phyloP scores from a whole-genome alignment of 2,888 invertebrate genomes.

The Sturmia bella region DNA sequence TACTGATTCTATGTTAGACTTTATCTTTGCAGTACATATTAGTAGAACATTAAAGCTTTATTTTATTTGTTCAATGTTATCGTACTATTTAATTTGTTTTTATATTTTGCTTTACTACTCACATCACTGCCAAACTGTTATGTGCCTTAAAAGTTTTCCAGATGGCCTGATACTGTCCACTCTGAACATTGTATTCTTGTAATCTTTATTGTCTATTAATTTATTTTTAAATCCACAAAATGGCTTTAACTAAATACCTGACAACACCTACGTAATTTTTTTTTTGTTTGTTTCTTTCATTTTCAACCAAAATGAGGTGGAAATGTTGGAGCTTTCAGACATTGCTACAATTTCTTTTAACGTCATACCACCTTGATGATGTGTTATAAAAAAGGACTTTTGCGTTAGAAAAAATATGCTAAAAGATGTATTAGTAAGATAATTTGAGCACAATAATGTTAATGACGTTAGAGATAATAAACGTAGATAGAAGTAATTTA shows the following conservation, averaged over 20 bases:
- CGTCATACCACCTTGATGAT: neutral
- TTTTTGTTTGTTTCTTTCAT: neutral
- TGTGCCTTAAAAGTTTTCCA: neutral
- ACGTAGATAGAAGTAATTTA: constrained; percentile 34
- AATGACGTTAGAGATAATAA: constrained; percentile 53
- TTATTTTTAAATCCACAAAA: constrained; percentile 43
- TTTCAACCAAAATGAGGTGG: constrained; percentile 4
- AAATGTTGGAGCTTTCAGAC: neutral
- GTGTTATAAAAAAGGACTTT: neutral
- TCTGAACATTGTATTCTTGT: neutral
- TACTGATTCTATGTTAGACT: too few species aligned
- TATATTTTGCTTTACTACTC: too few species aligned
- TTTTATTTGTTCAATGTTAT: too few species aligned
- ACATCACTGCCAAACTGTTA: too few species aligned
- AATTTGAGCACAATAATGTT: constrained; percentile 35
- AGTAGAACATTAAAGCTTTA: too few species aligned
- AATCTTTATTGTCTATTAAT: constrained; percentile 54
- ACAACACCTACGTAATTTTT: constrained; percentile 39
- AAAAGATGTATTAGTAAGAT: constrained; percentile 39
- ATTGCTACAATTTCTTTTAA: neutral
- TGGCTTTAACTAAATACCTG: constrained; percentile 52
- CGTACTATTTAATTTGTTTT: too few species aligned
- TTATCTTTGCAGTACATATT: too few species aligned
- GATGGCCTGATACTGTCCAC: constrained; percentile 18
- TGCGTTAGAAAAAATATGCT: constrained; percentile 9